Evolutionary conservation across 2,888 invertebrate genomes (phyloP).

Genomic region (Anorthoa munda): DNA sequence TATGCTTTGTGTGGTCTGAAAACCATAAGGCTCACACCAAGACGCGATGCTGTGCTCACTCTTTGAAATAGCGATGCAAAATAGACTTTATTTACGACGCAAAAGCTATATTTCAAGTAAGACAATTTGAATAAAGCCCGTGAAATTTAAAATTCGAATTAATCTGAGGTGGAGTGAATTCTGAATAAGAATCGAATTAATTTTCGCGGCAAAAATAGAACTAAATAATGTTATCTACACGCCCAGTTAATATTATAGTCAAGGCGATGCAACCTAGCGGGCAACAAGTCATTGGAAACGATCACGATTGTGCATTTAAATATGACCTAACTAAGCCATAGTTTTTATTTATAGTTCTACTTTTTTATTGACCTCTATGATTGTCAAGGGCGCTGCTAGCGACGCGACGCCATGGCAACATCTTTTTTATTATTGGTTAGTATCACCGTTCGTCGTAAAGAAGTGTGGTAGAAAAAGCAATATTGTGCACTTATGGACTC

Average conservation of each 20-base stretch:
- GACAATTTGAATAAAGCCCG: no score
- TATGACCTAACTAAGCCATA: constrained; percentile 26
- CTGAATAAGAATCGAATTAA: not conserved
- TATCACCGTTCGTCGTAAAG: not conserved
- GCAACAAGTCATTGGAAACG: constrained; percentile 10
- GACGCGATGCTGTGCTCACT: no score
- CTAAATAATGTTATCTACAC: not conserved
- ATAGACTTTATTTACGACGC: no score
- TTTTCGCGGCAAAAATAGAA: not conserved
- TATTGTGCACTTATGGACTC: not conserved
- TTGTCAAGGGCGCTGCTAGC: constrained; percentile 33
- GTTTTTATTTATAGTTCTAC: constrained; percentile 16
- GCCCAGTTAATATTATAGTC: not conserved
- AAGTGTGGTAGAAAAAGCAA: not conserved
- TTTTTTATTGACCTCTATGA: constrained; percentile 24
- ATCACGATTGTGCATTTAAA: constrained; percentile 19
- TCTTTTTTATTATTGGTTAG: constrained; percentile 6
- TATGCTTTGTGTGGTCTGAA: not conserved
- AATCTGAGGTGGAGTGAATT: not conserved
- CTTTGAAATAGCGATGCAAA: no score
- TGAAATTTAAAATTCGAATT: no score
- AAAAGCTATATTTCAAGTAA: no score
- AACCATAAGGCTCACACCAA: not conserved
- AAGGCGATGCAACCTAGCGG: not conserved
- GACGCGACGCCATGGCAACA: not conserved